Base-by-base conservation (phyloP, 2,888 invertebrate genomes). In the Tenthredo notha region DNA sequence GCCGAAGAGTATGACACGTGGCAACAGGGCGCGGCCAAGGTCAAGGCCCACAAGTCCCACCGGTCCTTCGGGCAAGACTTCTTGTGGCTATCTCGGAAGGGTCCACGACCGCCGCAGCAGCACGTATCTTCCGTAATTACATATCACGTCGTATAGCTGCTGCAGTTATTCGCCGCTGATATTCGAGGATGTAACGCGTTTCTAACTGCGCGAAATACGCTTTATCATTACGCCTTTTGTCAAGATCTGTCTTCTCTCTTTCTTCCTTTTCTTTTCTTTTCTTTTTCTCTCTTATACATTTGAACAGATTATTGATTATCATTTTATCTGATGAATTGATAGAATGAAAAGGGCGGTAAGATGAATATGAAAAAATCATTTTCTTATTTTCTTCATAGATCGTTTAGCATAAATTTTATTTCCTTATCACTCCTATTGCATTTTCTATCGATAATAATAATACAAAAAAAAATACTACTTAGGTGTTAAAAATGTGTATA, bases 21-120 rank as follows among this genome's bases (percentile, higher is more conserved):
- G 84, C 84, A 84, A 74, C 74, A 84, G 84, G 84, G 84, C 84
- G 84, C 84, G 84, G 84, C 84, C 74, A 74, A 75, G 74, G 84
- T 58, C 74, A 58, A 74, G 74, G 75, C 47, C 74, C 84, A 70
- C 80, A 40, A 80, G 80, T 58, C 80, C 80, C 65, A 65, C 80
- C 83, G 83, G 83, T 83, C 80, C 65, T 83, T 80, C 80, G 80
- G 61, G 80, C 80, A 50, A 67, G 67, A 33, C 80, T 83, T 61
- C 83, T 83, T 67, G 67, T 7, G 65, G 83, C 83, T 21, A 47
- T 80, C 80, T 80, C 83, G 83, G 83, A 83, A 83, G 83, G 83
- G 65, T 83, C 83, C 83, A 65, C 65, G 83, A 83, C 65, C 83
- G 58, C 80, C 83, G 37, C 80, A 40, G 80, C 80, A 54, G 18